These are phyloP conservation scores for Rhopalosiphum nymphaeae DNA, from an alignment of 2,888 invertebrate genomes.

Conservation along the genomic window DNA sequence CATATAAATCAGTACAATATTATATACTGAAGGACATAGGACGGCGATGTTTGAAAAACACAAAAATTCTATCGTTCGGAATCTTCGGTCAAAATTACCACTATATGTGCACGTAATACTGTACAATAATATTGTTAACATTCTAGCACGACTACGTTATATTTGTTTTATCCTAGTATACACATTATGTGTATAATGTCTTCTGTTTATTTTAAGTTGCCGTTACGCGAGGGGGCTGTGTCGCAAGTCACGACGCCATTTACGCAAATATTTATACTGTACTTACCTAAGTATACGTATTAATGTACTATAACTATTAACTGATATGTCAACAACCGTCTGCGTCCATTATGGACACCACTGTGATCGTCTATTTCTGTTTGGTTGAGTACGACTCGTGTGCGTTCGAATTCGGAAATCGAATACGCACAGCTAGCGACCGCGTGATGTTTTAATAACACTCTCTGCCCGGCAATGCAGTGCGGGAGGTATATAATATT, in stretches of 20 bases:
- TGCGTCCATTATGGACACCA: neutral
- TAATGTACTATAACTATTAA: neutral
- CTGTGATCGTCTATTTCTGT: neutral
- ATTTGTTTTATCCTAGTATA: neutral
- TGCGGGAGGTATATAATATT: neutral
- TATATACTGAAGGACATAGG: neutral
- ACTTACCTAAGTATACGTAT: neutral
- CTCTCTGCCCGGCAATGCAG: neutral
- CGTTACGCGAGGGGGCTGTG: neutral
- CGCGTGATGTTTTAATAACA: neutral
- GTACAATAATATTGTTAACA: neutral
- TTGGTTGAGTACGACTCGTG: neutral
- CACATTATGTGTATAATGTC: neutral
- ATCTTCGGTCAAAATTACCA: neutral
- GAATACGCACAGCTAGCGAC: neutral
- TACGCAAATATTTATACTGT: neutral
- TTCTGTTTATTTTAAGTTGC: constrained; percentile 13
- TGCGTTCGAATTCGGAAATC: neutral
- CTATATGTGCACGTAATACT: neutral
- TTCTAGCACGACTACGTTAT: neutral
- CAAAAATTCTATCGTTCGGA: neutral
- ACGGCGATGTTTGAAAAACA: neutral
- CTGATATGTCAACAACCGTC: neutral
- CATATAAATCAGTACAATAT: neutral
- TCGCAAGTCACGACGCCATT: neutral